Conservation (phyloP, 2,888 invertebrate species). For the Harmothoe impar region DNA sequence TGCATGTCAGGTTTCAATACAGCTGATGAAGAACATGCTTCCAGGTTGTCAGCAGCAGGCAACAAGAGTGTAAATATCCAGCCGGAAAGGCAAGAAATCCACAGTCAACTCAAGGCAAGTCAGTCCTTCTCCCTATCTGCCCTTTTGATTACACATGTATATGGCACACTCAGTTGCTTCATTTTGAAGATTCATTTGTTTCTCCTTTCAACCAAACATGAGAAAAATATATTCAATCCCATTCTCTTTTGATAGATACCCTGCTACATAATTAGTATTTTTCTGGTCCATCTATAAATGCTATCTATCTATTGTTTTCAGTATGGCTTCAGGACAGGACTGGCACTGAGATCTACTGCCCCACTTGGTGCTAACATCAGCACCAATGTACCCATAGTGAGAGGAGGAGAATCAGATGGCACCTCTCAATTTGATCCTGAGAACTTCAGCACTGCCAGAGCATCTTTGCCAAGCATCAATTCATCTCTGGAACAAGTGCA, state of each 20-base stretch:
- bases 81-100: not conserved
- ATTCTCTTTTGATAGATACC: too few species aligned
- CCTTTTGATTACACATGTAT: not conserved
- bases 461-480: not conserved
- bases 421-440: not conserved
- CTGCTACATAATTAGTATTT: too few species aligned
- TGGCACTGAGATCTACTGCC: not conserved
- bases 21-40: not conserved
- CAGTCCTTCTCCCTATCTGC: not conserved
- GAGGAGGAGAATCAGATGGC: not conserved
- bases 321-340: not conserved
- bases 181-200: too few species aligned
- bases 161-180: too few species aligned
- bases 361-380: not conserved
- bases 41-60: not conserved
- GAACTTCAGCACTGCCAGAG: not conserved
- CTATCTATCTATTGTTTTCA: not conserved
- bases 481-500: not conserved
- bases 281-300: too few species aligned
- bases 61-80: not conserved
- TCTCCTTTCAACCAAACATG: too few species aligned
- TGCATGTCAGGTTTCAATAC: not conserved
- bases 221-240: too few species aligned
- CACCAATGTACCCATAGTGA: not conserved
- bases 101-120: not conserved